Percentiles rank a stretch among this genome's conserved stretches.
Evolutionary conservation across 2,888 invertebrate genomes (phyloP).

Genomic region (Eudasyphora cyanicolor): DNA sequence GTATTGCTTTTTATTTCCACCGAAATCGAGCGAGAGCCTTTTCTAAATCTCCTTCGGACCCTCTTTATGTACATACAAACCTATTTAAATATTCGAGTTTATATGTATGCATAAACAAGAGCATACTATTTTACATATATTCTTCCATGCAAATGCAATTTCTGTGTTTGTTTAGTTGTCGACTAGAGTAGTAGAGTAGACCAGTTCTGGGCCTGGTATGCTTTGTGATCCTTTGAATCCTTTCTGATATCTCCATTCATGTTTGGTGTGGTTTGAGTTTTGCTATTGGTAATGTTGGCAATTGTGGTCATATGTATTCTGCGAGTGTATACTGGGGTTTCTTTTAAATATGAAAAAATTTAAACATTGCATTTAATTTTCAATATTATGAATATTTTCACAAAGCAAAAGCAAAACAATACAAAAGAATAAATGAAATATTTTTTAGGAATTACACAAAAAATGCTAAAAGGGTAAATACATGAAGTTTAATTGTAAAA

Average conservation of each 20-base stretch:
- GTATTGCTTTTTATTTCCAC: too few relatives aligned
- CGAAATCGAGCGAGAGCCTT: too few relatives aligned
- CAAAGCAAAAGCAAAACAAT: too few relatives aligned
- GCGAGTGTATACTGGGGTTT: not conserved
- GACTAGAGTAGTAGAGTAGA: too few relatives aligned
- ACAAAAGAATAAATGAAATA: too few relatives aligned
- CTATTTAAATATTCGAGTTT: too few relatives aligned
- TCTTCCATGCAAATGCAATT: not conserved
- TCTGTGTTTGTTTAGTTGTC: not conserved
- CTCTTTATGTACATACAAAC: not conserved
- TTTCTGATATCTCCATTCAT: slow-evolving; percentile 4
- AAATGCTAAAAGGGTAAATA: too few relatives aligned
- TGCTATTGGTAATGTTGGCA: slow-evolving; percentile 17
- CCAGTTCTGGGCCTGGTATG: not conserved
- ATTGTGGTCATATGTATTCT: slow-evolving; percentile 16
- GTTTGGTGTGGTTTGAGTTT: not conserved
- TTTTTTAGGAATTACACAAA: too few relatives aligned
- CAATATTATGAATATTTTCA: not conserved
- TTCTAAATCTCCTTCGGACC: not conserved
- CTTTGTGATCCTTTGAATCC: slow-evolving; percentile 10
- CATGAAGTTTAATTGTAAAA: too few relatives aligned
- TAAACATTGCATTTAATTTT: not conserved
- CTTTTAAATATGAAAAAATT: not conserved
- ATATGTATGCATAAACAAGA: not conserved
- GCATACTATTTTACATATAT: not conserved